Evolutionary conservation across 1,140 invertebrate species (phyloP), one percentile per base, ranked within the genome.

Genomic region (Hylaeus anthracinus): DNA sequence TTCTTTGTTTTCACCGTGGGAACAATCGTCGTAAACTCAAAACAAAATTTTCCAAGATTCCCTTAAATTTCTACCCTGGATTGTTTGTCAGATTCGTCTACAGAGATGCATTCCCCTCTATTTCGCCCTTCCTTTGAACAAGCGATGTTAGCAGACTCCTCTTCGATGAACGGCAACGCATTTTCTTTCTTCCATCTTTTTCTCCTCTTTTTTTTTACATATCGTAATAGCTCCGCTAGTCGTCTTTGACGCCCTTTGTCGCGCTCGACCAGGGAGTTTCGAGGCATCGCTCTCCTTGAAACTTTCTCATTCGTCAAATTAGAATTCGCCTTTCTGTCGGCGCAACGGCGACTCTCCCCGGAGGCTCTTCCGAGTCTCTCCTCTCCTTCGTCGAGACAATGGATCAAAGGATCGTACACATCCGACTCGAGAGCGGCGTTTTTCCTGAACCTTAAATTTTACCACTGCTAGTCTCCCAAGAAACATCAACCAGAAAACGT

Each of bases 301-400:
- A 91, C 88, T 92, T 92, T 88, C 87, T 91, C 90, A 91, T 91
- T 91, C 90, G 90, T 90, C 91, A 91, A 92, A 91, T 90, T 88
- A 89, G 87, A 90, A 90, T 86, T 89, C 83, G 88, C 85, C 86
- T 91, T 91, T 90, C 90, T 87, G 86, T 83, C 82, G 84, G 83
- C 82, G 84, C 90, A 84, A 86, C 86, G 83, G 63, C 86, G 77
- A 86, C 85, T 53, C 64, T 89, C 88, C 87, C 87, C 85, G 64
- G 85, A 82, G 88, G 69, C 71, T 77, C 66, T n/a, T 65, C 71
- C 58, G 66, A 65, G 70, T 43, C 66, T 81, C 61, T 67, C 79
- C 67, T 76, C 81, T 64, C 83, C 76, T 55, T 81, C 77, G 67
- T 74, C 81, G 84, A 88, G 86, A 90, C 88, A 90, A 90, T 90